Evolutionary conservation across 2,113 vertebrate species (phyloP), one percentile per base, ranked within the genome.

Genomic region (Heteronetta atricapilla): DNA sequence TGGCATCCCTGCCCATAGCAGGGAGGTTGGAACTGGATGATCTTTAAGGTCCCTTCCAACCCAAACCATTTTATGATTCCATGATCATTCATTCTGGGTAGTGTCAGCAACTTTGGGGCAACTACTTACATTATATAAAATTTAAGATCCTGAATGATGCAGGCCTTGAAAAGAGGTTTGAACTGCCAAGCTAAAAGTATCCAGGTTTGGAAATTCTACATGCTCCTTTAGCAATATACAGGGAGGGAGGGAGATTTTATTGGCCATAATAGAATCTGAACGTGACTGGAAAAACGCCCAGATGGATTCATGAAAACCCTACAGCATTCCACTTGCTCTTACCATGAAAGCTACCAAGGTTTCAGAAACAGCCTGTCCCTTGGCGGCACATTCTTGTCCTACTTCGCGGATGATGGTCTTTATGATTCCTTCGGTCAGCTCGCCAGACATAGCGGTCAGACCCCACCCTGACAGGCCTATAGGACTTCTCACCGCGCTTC

Each of bases 321-420:
- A 62, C 36, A 80, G 23, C 25, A 44, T 58, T 62, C 22, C 29
- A 42, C 29, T 44, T 18, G 72, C 12, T 10, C 97, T 98, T 94
- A 99, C 99, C 99, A 98, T 97, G 90, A 99, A 99, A 5, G 98
- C 98, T 72, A 97, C 98, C 90, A 99, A 72, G 11, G 98, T 98
- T 94, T 99, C 98, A 1, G 98, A 97, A 55, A 98, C 94, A 0
- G 48, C 82, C 4, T 98, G 96, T 79, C 98, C 99, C 38, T 48
- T 97, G 38, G 70, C 69, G 0, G 96, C 94, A 67, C 99, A 99
- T 94, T 98, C 94, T 77, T 97, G 97, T 3, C 94, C 97, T 44
- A 99, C 98, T 56, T 98, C 97, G 5, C 97, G 79, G 55, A 99
- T 98, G 1, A 99, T 98, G 63, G 83, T 97, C 96, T 97, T 98